phyloP scores from a whole-genome alignment of 92 coral and sea anemone species.

The Pocillopora meandrina region DNA sequence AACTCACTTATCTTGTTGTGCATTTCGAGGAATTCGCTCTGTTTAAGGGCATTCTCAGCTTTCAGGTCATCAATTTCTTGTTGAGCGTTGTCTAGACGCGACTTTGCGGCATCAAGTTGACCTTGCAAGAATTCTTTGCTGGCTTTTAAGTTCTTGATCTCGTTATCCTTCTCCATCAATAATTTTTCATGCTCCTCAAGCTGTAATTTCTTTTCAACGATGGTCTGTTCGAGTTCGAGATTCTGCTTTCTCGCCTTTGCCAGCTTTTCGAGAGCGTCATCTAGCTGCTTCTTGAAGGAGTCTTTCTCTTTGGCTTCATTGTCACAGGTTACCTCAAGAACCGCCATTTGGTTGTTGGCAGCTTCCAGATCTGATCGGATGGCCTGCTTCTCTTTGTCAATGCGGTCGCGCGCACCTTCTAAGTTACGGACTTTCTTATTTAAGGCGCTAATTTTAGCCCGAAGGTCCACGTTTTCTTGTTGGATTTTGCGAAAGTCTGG shows the following conservation, averaged over 20 bases:
- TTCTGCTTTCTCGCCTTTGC: conserved; percentile 76
- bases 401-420: conserved; percentile 72
- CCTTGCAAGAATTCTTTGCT: conserved; percentile 80
- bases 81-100: conserved; percentile 62
- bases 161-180: conserved; percentile 78
- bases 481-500: conserved; percentile 74
- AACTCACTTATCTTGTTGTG: conserved; percentile 79
- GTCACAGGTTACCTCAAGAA: conserved; percentile 69
- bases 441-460: conserved; percentile 72
- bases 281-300: conserved; percentile 74
- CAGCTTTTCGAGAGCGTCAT: conserved; percentile 74
- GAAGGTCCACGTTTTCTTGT: conserved; percentile 82
- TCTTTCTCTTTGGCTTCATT: conserved; percentile 77
- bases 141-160: conserved; percentile 65
- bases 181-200: conserved; percentile 78
- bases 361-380: conserved; percentile 64
- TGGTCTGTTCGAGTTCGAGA: conserved; percentile 74
- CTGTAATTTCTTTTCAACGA: conserved; percentile 77
- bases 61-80: conserved; percentile 73
- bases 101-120: conserved; percentile 74
- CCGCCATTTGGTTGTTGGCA: conserved; percentile 77
- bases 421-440: conserved; percentile 76
- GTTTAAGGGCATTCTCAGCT: conserved; percentile 62
- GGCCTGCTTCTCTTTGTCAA: conserved; percentile 78
- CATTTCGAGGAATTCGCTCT: conserved; percentile 78